Evolutionary conservation across 2,113 vertebrate genomes (phyloP), one percentile per base, ranked within the genome.

Genomic region (Trogon surrucura): DNA sequence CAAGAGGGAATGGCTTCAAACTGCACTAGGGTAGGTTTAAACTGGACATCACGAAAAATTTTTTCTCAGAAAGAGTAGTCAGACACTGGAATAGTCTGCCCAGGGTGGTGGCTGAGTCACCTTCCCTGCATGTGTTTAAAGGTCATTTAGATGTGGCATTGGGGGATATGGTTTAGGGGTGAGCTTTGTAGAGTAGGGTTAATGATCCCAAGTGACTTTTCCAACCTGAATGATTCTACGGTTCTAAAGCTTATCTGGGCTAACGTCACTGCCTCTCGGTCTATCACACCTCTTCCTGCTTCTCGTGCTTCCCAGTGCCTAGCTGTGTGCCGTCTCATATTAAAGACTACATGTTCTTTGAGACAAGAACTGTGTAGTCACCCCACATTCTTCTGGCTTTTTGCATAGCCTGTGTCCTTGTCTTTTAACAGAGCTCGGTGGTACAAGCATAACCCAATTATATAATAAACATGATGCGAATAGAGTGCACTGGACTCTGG

Each of bases 351-450:
- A 5, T 9, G 6, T 20, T 78, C 21, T 65, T 73, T 5, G 2
- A 56, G 56, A 61, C 2, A 29, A 32, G 3, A 14, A 78, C 57
- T 14, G 7, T 1, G 0, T 21, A 27, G 47, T 66, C 20, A 32
- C 26, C 45, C 41, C 48, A 21, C 11, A 17, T 26, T 30, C 45
- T 22, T 53, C 56, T 17, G 10, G 13, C 13, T 81, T 88, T 65
- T 74, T 0, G 0, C 23, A 74, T 6, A 78, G 51, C 22, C 45
- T 32, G 4, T 6, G 5, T 16, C 58, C 26, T 38, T 83, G 27
- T 27, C 48, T 60, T 29, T 22, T 34, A 61, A 36, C 27, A 72
- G 38, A 80, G 27, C 13, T 73, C 50, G 0, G 1, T 32, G 23
- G 16, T 20, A 61, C 22, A 83, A 65, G 18, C 64, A 12, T 15